These are phyloP conservation scores for Calonectris borealis DNA, from an alignment of 2,113 vertebrate species.

Conservation along the genomic window DNA sequence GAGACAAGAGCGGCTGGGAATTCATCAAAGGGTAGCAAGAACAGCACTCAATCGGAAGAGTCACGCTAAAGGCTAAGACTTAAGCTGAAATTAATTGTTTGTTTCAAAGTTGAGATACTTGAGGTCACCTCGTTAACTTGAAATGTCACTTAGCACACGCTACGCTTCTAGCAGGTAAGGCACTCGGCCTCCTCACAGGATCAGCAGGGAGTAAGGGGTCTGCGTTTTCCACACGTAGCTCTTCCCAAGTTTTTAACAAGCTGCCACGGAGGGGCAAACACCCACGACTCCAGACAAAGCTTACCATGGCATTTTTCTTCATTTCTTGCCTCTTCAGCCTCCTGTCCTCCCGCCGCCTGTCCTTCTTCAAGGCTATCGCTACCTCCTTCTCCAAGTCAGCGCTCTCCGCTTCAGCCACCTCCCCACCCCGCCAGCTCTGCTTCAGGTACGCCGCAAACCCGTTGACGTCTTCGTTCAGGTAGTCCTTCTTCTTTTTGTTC, in stretches of 20 bases:
- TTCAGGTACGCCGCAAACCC: conserved; percentile 84
- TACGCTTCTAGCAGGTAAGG: no score
- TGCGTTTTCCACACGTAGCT: accelerated
- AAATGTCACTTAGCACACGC: accelerated
- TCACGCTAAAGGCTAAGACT: accelerated
- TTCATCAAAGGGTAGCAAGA: no score
- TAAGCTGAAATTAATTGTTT: background rate
- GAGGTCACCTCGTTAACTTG: no score
- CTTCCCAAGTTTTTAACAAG: background rate
- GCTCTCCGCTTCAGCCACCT: background rate
- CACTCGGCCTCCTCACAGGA: background rate
- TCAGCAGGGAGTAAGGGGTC: accelerated
- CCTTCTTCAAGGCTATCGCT: conserved; percentile 78
- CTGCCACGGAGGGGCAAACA: accelerated
- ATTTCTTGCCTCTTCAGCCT: conserved; percentile 83
- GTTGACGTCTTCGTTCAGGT: conserved; percentile 85
- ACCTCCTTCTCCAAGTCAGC: conserved; percentile 66
- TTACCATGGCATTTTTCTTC: conserved; percentile 89
- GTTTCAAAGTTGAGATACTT: background rate
- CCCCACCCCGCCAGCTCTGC: background rate
- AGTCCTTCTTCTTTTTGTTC: conserved; percentile 81
- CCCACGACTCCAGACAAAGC: no score
- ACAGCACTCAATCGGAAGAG: accelerated
- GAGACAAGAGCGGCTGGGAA: background rate
- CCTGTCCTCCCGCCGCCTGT: conserved; percentile 81